A percentile compares a stretch with the other conserved stretches of the same genome.
Evolutionary conservation across 2,888 invertebrate genomes (phyloP).

Genomic region (Prenolepis imparis): DNA sequence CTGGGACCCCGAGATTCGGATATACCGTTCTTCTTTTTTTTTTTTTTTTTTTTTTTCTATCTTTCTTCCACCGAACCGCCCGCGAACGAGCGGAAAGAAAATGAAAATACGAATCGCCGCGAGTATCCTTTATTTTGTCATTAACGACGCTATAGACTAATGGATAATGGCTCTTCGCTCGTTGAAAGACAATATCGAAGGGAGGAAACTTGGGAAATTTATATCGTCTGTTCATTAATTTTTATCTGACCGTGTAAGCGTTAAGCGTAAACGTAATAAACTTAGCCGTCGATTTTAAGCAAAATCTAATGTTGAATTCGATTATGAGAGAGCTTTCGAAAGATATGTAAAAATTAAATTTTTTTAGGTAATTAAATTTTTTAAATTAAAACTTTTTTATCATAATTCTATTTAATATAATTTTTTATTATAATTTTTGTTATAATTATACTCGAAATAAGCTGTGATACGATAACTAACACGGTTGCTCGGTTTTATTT

Average conservation of each 20-base stretch:
- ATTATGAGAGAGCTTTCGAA: background rate
- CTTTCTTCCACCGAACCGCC: slow-evolving; percentile 7
- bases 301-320: background rate
- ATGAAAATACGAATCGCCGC: slow-evolving; percentile 54
- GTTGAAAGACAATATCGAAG: slow-evolving; percentile 32
- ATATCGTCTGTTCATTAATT: slow-evolving; percentile 29
- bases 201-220: slow-evolving; percentile 15
- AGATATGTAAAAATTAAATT: background rate
- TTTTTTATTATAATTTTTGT: too few relatives aligned
- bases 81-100: slow-evolving; percentile 27
- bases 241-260: slow-evolving; percentile 10
- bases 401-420: background rate
- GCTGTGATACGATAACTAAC: background rate
- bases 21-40: slow-evolving; percentile 58
- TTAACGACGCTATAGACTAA: slow-evolving; percentile 37
- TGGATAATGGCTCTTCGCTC: slow-evolving; percentile 34
- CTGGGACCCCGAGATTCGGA: slow-evolving; percentile 71
- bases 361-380: too few relatives aligned
- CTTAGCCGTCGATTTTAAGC: background rate
- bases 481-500: background rate
- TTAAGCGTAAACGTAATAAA: background rate
- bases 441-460: background rate
- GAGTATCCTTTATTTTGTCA: slow-evolving; percentile 51
- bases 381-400: background rate
- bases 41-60: too few relatives aligned